A percentile compares a stretch with the other conserved stretches of the same genome.
Evolutionary conservation across 1,140 invertebrate species (phyloP).

Genomic region (Panulirus ornatus): DNA sequence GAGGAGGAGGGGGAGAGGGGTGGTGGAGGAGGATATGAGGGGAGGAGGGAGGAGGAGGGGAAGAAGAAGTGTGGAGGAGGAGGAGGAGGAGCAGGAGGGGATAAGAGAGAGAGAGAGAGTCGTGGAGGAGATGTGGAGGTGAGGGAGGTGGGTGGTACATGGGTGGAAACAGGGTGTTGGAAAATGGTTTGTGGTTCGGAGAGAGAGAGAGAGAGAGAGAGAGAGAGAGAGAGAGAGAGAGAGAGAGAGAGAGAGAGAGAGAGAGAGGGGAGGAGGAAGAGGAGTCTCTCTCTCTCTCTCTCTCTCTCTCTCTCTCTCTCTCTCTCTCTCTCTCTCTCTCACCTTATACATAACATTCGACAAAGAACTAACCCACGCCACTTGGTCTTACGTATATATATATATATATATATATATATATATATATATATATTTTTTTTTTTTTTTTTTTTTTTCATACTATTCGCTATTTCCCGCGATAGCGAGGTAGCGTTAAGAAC

Average conservation of each 20-base stretch:
- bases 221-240: neutral
- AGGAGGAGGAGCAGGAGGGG: no score
- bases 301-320: conserved; percentile 21
- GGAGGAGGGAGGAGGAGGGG: neutral
- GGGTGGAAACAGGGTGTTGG: neutral
- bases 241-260: neutral
- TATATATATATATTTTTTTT: neutral
- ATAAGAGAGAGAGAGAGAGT: neutral
- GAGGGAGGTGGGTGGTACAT: neutral
- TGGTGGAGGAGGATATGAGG: neutral
- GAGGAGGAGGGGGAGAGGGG: neutral
- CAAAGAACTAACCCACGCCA: neutral
- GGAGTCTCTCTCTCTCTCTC: neutral
- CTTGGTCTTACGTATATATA: neutral
- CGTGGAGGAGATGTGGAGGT: neutral
- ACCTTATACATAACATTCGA: neutral
- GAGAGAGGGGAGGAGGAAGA: neutral
- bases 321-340: neutral
- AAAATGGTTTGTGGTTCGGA: no score
- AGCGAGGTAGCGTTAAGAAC: no score
- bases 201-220: neutral
- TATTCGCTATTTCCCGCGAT: no score
- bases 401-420: conserved; percentile 10
- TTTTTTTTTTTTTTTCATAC: no score
- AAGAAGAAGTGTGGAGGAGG: no score